A percentile compares a stretch with the other conserved stretches of the same genome.
Evolutionary conservation across 2,888 invertebrate genomes (phyloP).

Genomic region (Sinohyriopsis cumingii): DNA sequence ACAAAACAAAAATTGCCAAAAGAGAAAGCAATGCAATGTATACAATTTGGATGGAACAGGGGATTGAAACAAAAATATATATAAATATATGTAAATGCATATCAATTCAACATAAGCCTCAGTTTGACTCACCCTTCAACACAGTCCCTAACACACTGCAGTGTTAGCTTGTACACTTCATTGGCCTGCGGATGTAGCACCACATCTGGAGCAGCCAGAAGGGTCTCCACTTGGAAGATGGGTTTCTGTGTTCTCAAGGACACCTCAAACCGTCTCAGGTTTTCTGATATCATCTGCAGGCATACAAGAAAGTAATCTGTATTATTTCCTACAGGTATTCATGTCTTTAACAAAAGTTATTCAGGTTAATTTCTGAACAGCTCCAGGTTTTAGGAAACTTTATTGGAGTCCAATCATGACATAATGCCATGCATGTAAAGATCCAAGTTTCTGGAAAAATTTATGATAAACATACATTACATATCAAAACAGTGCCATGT

Average conservation of each 20-base stretch:
- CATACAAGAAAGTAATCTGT: neutral
- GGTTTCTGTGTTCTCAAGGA: slow-evolving; percentile 76
- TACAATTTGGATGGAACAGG: no score
- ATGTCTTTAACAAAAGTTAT: neutral
- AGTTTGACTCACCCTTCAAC: slow-evolving; percentile 78
- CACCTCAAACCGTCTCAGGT: slow-evolving; percentile 81
- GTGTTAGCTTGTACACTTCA: slow-evolving; percentile 85
- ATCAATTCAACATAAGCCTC: neutral
- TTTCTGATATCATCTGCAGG: slow-evolving; percentile 77
- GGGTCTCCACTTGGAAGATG: slow-evolving; percentile 86
- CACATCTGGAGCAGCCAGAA: slow-evolving; percentile 83
- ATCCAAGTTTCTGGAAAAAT: neutral
- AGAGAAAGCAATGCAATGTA: no score
- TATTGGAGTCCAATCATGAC: neutral
- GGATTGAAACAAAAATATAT: no score
- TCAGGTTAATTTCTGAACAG: neutral
- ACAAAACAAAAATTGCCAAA: no score
- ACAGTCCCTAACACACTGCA: slow-evolving; percentile 84
- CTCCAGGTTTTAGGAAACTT: neutral
- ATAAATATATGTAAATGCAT: no score
- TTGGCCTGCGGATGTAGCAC: slow-evolving; percentile 82
- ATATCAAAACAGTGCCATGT: no score
- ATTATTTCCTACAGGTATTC: neutral
- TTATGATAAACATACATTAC: no score
- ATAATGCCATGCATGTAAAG: neutral